Conservation (phyloP, 2,113 vertebrate species). For the Tetrax tetrax region DNA sequence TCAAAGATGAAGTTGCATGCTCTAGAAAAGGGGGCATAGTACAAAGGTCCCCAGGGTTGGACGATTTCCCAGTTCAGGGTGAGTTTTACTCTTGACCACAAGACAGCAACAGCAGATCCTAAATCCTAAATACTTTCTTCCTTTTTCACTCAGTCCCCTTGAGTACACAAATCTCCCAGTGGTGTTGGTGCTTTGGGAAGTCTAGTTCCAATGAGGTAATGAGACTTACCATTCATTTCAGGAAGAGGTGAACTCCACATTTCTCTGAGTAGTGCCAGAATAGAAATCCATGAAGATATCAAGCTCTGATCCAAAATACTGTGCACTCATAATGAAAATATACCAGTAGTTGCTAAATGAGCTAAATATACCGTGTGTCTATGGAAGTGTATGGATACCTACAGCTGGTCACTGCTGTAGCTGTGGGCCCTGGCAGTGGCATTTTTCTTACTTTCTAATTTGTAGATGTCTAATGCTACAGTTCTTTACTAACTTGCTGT, state of each 20-base stretch:
- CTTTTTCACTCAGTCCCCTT: background rate
- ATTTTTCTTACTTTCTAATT: slow-evolving; percentile 8
- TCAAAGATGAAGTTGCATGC: slow-evolving; percentile 2
- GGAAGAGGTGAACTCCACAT: background rate
- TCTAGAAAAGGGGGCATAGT: background rate
- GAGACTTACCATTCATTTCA: background rate
- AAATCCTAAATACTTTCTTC: background rate
- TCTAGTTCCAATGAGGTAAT: background rate
- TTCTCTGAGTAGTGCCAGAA: background rate
- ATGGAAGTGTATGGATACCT: background rate
- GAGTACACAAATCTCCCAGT: background rate
- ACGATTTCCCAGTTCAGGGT: background rate
- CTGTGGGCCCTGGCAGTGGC: rapidly evolving
- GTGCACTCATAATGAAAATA: background rate
- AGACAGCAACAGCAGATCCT: background rate
- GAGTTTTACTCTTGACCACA: background rate
- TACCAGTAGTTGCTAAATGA: background rate
- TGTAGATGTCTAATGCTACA: slow-evolving; percentile 29
- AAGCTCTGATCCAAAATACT: background rate
- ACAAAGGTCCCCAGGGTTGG: background rate
- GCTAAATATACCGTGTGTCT: background rate
- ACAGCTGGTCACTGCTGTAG: background rate
- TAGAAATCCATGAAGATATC: background rate
- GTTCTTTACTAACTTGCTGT: slow-evolving; percentile 72
- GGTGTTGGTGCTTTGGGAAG: background rate